Evolutionary conservation across 1,140 invertebrate genomes (phyloP).

Genomic region (Phenacoccus solenopsis): DNA sequence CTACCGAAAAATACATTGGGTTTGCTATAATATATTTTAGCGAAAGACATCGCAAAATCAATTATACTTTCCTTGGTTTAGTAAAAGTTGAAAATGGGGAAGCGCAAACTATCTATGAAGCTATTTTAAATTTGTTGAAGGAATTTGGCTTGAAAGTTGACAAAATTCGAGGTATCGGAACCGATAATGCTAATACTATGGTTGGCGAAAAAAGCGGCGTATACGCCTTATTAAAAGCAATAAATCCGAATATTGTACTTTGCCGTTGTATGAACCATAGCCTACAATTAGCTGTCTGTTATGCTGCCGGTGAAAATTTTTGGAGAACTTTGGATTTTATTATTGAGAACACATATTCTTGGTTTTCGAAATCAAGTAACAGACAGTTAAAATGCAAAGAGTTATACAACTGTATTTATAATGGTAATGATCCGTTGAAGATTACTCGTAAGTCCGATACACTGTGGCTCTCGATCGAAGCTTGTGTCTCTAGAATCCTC

Average conservation of each 20-base stretch:
- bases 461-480: neutral
- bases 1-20: neutral
- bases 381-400: conserved; percentile 5
- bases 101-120: neutral
- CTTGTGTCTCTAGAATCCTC: neutral
- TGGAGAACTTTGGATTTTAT: neutral
- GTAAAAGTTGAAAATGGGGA: neutral
- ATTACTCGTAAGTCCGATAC: neutral
- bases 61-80: neutral
- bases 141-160: neutral
- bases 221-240: neutral
- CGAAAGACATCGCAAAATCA: neutral
- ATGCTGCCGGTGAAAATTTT: neutral
- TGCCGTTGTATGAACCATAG: neutral
- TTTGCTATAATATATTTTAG: neutral
- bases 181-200: conserved; percentile 9
- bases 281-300: neutral
- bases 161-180: neutral
- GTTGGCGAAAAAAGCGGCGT: neutral
- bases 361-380: neutral
- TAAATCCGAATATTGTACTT: neutral
- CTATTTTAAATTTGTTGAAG: neutral
- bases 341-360: neutral
- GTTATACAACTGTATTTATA: neutral
- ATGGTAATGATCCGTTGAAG: neutral